phyloP scores from a whole-genome alignment of 2,797 vertebrate genomes.

The Pangasius larnaudii region DNA sequence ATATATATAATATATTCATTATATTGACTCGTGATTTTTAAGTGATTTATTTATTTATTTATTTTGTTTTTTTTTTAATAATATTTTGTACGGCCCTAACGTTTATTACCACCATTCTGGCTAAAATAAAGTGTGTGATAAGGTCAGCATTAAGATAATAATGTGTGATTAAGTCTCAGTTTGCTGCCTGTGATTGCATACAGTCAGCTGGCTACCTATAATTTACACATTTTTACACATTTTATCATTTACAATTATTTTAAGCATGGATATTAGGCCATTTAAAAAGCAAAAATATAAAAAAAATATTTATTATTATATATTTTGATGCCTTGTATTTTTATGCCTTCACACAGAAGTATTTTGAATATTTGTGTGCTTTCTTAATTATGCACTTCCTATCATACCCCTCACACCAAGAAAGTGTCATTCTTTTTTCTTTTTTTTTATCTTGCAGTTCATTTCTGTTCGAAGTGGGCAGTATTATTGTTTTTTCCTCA shows the following conservation, averaged over 20 bases:
- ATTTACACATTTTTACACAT: background rate
- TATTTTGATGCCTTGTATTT: background rate
- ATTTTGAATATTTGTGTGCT: background rate
- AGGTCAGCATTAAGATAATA: background rate
- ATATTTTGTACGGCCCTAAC: background rate
- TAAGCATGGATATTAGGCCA: background rate
- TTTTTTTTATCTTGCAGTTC: background rate
- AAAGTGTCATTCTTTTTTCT: background rate
- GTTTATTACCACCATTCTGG: background rate
- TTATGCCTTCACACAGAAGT: background rate
- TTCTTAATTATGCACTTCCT: background rate
- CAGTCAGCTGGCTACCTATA: background rate
- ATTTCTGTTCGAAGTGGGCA: background rate
- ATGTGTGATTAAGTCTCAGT: background rate
- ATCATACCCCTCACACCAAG: background rate
- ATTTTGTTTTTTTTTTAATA: background rate
- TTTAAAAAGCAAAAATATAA: background rate
- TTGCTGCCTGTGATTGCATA: background rate
- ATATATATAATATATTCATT: too few species aligned
- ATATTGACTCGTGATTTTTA: background rate
- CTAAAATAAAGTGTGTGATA: background rate
- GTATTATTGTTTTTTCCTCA: background rate
- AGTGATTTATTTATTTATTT: background rate
- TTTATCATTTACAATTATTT: background rate
- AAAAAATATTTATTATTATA: background rate